Evolutionary conservation across 2,888 invertebrate genomes (phyloP), one percentile per base, ranked within the genome.

Genomic region (Seira ritae): DNA sequence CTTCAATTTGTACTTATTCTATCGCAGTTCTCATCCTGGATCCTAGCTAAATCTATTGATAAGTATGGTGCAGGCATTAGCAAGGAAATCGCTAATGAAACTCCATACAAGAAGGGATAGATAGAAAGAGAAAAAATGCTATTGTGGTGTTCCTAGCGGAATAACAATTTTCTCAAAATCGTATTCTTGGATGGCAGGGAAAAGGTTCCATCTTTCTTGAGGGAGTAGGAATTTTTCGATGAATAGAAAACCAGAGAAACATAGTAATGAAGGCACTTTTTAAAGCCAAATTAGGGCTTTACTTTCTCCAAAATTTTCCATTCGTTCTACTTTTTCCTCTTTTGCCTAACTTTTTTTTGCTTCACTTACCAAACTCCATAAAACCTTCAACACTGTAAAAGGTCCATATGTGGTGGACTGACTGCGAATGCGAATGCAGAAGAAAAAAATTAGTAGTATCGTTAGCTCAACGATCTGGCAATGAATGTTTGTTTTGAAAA

Each of bases 401-500:
- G 70, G 62, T 68, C 66, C 76, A 81, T 81, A 81, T 81, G 76
- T 71, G 81, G 76, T 71, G 81, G 66, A 67, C 70, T n/a, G n/a
- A 42, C 60, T 42, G 42, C 42, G 42, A 42, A 12, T 42, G 42
- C 12, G 42, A 42, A 4, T 42, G 42, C 42, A 42, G 50, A 15
- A 12, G 50, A 71, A 42, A 75, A 68, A 78, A 78, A 76, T 76
- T 76, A 74, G 31, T 74, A 55, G 50, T 75, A 75, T 72, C 76
- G 76, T 76, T 55, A 76, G 71, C 50, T 19, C 76, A 46, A 76
- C 76, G 50, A 76, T 76, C 67, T 72, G 71, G 76, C 72, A 71
- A 76, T 74, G 80, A 80, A 80, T 80, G 73, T 74, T 81, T 81
- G 81, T 76, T 81, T 82, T 77, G 77, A 77, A 77, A 77, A 73